phyloP scores from a whole-genome alignment of 2,888 invertebrate species.

The Pachydiplax longipennis region DNA sequence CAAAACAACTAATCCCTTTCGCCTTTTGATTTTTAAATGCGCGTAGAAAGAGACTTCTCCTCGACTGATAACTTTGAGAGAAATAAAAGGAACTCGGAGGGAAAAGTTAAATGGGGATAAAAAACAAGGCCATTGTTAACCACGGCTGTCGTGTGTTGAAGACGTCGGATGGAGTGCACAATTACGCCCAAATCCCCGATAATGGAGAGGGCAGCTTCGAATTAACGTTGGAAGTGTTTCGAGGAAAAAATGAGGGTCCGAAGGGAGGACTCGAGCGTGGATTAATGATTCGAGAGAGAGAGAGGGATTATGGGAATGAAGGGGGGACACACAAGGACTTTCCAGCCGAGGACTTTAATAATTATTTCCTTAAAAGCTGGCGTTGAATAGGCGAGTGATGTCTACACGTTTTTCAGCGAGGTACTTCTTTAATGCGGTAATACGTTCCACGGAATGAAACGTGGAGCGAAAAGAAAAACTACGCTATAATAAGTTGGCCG shows the following conservation, averaged over 20 bases:
- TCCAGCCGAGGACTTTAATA: background rate
- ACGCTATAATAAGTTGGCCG: background rate
- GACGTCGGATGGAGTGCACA: background rate
- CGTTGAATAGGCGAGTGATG: background rate
- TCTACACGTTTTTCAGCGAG: background rate
- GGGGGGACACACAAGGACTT: background rate
- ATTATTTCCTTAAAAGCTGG: background rate
- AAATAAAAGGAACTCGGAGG: background rate
- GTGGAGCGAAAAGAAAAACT: background rate
- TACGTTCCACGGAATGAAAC: background rate
- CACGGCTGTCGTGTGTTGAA: slow-evolving; percentile 19
- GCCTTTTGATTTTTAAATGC: background rate
- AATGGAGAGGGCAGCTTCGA: slow-evolving; percentile 41
- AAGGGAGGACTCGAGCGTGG: background rate
- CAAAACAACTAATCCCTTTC: background rate
- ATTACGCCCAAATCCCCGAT: slow-evolving; percentile 40
- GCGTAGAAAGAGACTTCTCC: background rate
- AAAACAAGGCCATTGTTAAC: slow-evolving; percentile 28
- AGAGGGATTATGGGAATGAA: background rate
- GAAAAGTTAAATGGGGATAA: slow-evolving; percentile 7
- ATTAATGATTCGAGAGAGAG: too few species aligned
- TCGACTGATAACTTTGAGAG: slow-evolving; percentile 31
- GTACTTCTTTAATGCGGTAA: background rate
- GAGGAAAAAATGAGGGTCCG: slow-evolving; percentile 46
- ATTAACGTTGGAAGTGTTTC: slow-evolving; percentile 41